Evolutionary conservation across 2,113 vertebrate species (phyloP).

Genomic region (Pseudorasbora parva): DNA sequence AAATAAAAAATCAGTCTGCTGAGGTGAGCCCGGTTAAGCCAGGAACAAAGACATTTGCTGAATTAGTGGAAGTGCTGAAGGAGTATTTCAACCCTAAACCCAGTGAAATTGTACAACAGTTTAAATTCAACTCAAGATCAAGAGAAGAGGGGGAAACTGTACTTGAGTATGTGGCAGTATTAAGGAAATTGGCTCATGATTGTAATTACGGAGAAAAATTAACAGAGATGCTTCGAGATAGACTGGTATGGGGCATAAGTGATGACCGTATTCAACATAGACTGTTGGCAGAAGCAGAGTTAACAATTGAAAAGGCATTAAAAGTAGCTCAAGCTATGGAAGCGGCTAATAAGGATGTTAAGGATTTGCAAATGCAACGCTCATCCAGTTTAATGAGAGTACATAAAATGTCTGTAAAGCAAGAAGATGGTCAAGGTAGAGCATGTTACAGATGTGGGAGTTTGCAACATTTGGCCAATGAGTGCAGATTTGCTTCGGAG

Average conservation of each 20-base stretch:
- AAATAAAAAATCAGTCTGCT: no score
- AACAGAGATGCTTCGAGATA: slow-evolving; percentile 44
- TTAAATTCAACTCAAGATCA: background rate
- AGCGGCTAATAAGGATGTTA: no score
- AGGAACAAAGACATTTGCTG: background rate
- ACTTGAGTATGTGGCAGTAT: background rate
- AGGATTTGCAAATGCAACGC: no score
- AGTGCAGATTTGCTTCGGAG: background rate
- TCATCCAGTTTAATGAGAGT: background rate
- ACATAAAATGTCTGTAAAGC: background rate
- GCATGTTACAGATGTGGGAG: slow-evolving; percentile 5
- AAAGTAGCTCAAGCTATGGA: slow-evolving; percentile 29
- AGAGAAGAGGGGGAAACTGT: background rate
- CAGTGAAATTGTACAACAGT: background rate
- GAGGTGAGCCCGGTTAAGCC: background rate
- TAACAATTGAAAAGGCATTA: slow-evolving; percentile 47
- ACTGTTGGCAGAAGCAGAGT: slow-evolving; percentile 35
- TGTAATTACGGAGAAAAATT: slow-evolving; percentile 38
- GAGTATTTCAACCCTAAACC: background rate
- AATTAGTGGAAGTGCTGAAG: background rate
- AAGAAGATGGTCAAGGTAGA: background rate
- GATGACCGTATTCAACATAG: slow-evolving; percentile 32
- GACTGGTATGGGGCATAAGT: slow-evolving; percentile 49
- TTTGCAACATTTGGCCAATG: slow-evolving; percentile 11
- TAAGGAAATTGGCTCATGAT: slow-evolving; percentile 28